phyloP scores from a whole-genome alignment of 2,888 invertebrate genomes.

The Lasioglossum figueresi region DNA sequence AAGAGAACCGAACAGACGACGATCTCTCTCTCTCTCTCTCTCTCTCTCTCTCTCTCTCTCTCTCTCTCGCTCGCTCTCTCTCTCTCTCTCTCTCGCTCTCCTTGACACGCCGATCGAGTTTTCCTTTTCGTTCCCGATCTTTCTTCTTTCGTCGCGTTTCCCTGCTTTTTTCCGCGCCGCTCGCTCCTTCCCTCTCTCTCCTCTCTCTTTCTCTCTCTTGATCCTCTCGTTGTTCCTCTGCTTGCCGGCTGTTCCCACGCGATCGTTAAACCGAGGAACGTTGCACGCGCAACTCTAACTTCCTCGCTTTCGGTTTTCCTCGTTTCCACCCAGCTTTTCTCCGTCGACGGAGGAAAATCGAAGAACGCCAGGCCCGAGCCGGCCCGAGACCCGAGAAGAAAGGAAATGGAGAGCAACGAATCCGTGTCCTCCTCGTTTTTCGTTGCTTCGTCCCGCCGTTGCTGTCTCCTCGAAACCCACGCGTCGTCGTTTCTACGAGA shows the following conservation, averaged over 20 bases:
- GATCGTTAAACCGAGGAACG: constrained; percentile 33
- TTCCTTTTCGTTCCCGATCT: background rate
- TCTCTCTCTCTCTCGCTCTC: background rate
- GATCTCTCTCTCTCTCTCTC: constrained; percentile 1
- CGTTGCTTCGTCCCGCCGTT: constrained; percentile 53
- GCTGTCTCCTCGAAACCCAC: constrained; percentile 58
- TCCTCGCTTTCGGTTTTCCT: background rate
- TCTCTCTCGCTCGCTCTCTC: background rate
- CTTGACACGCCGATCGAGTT: background rate
- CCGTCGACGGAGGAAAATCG: constrained; percentile 1
- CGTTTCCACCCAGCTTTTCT: background rate
- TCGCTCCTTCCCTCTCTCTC: background rate
- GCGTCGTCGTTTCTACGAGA: constrained; percentile 61
- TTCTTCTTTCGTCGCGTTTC: background rate
- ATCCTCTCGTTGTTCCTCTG: background rate
- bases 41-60: background rate
- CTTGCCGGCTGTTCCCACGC: constrained; percentile 13
- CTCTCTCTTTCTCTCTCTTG: background rate
- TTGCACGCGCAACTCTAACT: background rate
- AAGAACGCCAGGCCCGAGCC: constrained; percentile 8
- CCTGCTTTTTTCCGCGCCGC: background rate
- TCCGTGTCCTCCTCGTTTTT: constrained; percentile 28
- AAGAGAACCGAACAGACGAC: constrained; percentile 36
- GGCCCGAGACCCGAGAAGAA: constrained; percentile 20
- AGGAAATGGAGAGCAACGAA: constrained; percentile 42